Conservation (phyloP, 2,888 invertebrate species). For the Fragum fragum region DNA sequence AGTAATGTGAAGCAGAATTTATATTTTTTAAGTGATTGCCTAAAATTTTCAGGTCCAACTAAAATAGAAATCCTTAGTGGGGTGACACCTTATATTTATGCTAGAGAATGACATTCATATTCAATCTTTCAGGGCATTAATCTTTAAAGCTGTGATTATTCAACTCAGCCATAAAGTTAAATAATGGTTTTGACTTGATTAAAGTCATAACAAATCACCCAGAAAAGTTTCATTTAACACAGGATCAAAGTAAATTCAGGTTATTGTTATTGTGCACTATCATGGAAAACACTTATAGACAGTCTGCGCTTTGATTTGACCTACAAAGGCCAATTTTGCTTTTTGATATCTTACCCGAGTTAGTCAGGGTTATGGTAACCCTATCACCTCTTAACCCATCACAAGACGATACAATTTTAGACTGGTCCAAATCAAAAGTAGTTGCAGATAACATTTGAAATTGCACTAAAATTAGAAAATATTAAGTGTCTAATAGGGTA, state of each 20-base stretch:
- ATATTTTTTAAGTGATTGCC: too few relatives aligned
- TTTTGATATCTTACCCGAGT: too few relatives aligned
- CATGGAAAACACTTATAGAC: conserved; percentile 11
- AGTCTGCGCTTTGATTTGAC: conserved; percentile 23
- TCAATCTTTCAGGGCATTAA: background rate
- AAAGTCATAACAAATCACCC: conserved; percentile 19
- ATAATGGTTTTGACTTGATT: conserved; percentile 17
- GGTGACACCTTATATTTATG: background rate
- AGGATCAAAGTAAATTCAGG: background rate
- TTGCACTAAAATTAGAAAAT: too few relatives aligned
- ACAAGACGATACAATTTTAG: too few relatives aligned
- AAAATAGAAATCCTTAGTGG: conserved; percentile 1
- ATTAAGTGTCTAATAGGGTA: too few relatives aligned
- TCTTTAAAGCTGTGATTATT: conserved; percentile 6
- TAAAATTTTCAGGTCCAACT: too few relatives aligned
- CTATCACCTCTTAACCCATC: too few relatives aligned
- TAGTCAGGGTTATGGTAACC: too few relatives aligned
- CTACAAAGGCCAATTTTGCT: background rate
- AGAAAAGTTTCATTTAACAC: background rate
- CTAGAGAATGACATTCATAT: too few relatives aligned
- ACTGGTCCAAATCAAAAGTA: too few relatives aligned
- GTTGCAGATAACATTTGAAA: too few relatives aligned
- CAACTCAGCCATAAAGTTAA: conserved; percentile 12
- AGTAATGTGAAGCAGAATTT: too few relatives aligned
- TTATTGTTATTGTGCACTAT: conserved; percentile 19